Percentiles rank a stretch among this genome's conserved stretches.
phyloP scores from a whole-genome alignment of 1,140 invertebrate genomes.

The Papilio helenus region DNA sequence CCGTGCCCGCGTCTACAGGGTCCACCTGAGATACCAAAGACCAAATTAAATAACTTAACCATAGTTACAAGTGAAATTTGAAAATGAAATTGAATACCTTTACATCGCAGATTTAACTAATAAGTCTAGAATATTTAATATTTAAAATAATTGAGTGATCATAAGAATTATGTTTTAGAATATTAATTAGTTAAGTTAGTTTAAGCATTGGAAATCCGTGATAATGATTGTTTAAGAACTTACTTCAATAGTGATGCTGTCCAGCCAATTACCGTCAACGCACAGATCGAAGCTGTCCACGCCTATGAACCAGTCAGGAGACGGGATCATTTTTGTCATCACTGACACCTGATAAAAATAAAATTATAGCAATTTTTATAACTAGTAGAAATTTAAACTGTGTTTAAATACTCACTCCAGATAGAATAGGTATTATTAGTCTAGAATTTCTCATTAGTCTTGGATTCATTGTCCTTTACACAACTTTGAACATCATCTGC shows the following conservation, averaged over 20 bases:
- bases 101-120: too few species aligned
- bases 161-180: too few species aligned
- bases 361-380: neutral
- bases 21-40: slow-evolving; percentile 86
- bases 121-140: too few species aligned
- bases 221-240: slow-evolving; percentile 43
- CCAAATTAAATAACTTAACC: neutral
- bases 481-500: too few species aligned
- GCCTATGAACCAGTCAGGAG: slow-evolving; percentile 98
- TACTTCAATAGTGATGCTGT: slow-evolving; percentile 95
- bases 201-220: neutral
- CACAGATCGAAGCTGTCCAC: slow-evolving; percentile 96
- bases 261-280: slow-evolving; percentile 96
- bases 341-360: slow-evolving; percentile 87
- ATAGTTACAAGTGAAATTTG: neutral
- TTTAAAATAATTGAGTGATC: too few species aligned
- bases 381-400: too few species aligned
- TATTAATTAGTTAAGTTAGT: too few species aligned
- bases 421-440: too few species aligned
- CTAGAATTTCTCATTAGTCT: too few species aligned
- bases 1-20: slow-evolving; percentile 97
- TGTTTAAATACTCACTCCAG: too few species aligned
- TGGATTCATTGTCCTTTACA: too few species aligned
- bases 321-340: slow-evolving; percentile 94
- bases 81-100: neutral